Percentiles rank a stretch among this genome's conserved stretches.
phyloP scores from a whole-genome alignment of 1,140 invertebrate species.

The Phthorimaea operculella region DNA sequence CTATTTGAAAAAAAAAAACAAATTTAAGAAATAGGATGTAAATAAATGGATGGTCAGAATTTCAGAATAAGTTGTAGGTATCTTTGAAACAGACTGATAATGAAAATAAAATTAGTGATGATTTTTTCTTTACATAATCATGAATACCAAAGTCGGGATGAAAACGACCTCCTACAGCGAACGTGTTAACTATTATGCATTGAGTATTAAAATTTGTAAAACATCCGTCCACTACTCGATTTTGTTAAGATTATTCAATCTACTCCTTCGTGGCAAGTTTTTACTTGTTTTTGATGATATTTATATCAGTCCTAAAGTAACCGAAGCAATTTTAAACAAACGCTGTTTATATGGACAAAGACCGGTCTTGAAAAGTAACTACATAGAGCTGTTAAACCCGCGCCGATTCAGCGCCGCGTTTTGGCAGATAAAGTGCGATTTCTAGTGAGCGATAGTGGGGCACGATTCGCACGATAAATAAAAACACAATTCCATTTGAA shows the following conservation, averaged over 20 bases:
- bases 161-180: background rate
- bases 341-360: background rate
- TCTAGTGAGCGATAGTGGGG: constrained; percentile 58
- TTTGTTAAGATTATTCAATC: background rate
- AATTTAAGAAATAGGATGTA: background rate
- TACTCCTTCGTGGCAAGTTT: background rate
- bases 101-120: too few species aligned
- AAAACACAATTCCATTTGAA: constrained; percentile 67
- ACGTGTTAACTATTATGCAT: background rate
- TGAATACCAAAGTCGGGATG: too few species aligned
- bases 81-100: too few species aligned
- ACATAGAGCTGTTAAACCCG: constrained; percentile 28
- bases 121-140: too few species aligned
- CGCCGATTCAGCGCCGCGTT: constrained; percentile 40
- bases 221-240: background rate
- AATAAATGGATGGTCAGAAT: too few species aligned
- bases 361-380: constrained; percentile 15
- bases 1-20: background rate
- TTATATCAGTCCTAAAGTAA: background rate
- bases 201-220: constrained; percentile 5
- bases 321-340: background rate
- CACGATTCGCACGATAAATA: constrained; percentile 66
- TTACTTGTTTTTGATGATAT: background rate
- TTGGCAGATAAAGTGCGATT: constrained; percentile 60
- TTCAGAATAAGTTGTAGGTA: too few species aligned